These are phyloP conservation scores for Branchipolynoe longqiensis DNA, from an alignment of 2,888 invertebrate species.

Conservation along the genomic window DNA sequence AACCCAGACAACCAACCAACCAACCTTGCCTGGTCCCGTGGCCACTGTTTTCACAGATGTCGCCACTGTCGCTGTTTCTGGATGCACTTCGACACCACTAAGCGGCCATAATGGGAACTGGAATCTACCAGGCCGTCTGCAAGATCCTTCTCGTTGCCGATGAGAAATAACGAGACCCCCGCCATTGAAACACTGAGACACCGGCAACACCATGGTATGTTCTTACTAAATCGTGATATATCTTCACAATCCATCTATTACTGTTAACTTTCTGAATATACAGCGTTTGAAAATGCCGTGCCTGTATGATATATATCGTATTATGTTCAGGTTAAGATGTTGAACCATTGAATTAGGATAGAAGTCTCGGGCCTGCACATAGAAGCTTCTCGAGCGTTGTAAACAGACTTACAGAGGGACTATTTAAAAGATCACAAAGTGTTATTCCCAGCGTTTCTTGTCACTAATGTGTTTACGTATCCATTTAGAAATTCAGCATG, in stretches of 20 bases:
- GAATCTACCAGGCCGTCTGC: too few relatives aligned
- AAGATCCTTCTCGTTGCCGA: not conserved
- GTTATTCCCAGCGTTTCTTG: slow-evolving; percentile 1
- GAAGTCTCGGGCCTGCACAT: not conserved
- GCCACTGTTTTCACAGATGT: too few relatives aligned
- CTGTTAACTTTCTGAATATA: not conserved
- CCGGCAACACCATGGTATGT: slow-evolving; percentile 33
- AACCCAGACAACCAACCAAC: too few relatives aligned
- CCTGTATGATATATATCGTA: not conserved
- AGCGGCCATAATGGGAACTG: too few relatives aligned
- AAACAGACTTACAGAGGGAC: slow-evolving; percentile 30
- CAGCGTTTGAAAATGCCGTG: not conserved
- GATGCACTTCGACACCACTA: too few relatives aligned
- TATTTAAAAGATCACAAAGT: slow-evolving; percentile 29
- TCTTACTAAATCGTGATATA: not conserved
- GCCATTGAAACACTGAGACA: slow-evolving; percentile 11
- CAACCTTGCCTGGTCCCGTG: too few relatives aligned
- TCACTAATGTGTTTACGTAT: not conserved
- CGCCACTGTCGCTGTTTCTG: too few relatives aligned
- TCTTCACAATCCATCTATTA: not conserved
- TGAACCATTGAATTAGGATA: not conserved
- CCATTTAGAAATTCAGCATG: not conserved
- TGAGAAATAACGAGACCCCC: not conserved
- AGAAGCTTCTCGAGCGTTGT: slow-evolving; percentile 28
- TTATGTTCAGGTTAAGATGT: not conserved